Percentiles rank a stretch among this genome's conserved stretches.
These are phyloP conservation scores for Champsocephalus esox DNA, from an alignment of 2,797 vertebrate species.

Conservation along the genomic window DNA sequence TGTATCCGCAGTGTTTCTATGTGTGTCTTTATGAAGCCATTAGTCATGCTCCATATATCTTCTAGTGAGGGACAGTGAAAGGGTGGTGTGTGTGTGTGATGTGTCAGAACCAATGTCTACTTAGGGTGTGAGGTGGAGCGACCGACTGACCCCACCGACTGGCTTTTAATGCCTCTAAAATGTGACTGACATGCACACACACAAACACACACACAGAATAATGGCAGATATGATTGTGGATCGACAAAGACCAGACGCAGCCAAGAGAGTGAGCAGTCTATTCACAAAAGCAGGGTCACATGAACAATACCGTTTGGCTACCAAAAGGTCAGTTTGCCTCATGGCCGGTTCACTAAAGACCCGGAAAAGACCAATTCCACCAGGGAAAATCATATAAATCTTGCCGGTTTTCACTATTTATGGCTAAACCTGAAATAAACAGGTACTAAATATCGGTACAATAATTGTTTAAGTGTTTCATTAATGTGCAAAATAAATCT, in stretches of 20 bases:
- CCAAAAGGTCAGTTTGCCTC: slow-evolving; percentile 67
- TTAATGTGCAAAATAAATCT: neutral
- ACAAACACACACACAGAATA: slow-evolving; percentile 35
- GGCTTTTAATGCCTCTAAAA: slow-evolving; percentile 68
- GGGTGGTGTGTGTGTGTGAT: slow-evolving; percentile 36
- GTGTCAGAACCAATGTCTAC: slow-evolving; percentile 68
- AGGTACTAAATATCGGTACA: neutral
- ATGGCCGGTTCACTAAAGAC: slow-evolving; percentile 46
- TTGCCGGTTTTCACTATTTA: neutral
- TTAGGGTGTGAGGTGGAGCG: slow-evolving; percentile 65
- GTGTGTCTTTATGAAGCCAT: slow-evolving; percentile 78
- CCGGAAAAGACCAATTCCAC: neutral
- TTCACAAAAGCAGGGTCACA: slow-evolving; percentile 67
- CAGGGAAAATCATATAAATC: neutral
- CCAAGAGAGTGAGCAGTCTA: slow-evolving; percentile 60
- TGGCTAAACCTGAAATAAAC: neutral
- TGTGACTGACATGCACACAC: slow-evolving; percentile 44
- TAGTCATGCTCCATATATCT: slow-evolving; percentile 83
- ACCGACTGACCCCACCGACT: slow-evolving; percentile 62
- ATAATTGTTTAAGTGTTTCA: neutral
- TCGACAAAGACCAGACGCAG: slow-evolving; percentile 48
- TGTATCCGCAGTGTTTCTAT: slow-evolving; percentile 64
- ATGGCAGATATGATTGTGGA: slow-evolving; percentile 44
- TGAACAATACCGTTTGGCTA: slow-evolving; percentile 49
- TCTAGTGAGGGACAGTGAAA: slow-evolving; percentile 62